These are phyloP conservation scores for Ara ararauna DNA, from an alignment of 2,797 vertebrate genomes.

Conservation along the genomic window DNA sequence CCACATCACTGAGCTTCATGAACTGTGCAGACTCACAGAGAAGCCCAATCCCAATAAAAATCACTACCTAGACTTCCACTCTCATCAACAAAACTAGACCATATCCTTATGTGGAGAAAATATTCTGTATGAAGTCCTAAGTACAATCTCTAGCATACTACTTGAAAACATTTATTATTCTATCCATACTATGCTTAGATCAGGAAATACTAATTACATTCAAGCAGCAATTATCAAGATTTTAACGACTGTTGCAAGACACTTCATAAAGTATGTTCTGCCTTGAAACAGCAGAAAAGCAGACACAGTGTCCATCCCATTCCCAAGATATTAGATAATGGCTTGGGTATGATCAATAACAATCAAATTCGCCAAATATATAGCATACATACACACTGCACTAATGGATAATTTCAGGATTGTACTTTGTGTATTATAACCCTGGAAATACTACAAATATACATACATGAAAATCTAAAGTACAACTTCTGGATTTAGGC, in stretches of 20 bases:
- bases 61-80: not conserved
- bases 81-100: not conserved
- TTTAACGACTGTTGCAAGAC: not conserved
- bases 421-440: not conserved
- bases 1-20: not conserved
- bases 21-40: fast-evolving
- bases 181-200: not conserved
- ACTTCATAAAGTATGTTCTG: not conserved
- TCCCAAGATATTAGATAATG: not conserved
- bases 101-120: not conserved
- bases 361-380: slow-evolving; percentile 21
- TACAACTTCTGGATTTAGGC: not conserved
- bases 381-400: not conserved
- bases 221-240: not conserved
- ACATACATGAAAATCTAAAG: not conserved
- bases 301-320: not conserved
- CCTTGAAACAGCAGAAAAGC: not conserved
- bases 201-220: not conserved
- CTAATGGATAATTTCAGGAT: not conserved
- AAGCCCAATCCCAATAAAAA: not conserved
- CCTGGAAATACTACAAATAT: not conserved
- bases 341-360: slow-evolving; percentile 30
- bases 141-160: not conserved
- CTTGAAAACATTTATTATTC: not conserved
- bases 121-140: not conserved